Base-by-base conservation (phyloP, 2,888 invertebrate genomes). In the Nomada fucata region DNA sequence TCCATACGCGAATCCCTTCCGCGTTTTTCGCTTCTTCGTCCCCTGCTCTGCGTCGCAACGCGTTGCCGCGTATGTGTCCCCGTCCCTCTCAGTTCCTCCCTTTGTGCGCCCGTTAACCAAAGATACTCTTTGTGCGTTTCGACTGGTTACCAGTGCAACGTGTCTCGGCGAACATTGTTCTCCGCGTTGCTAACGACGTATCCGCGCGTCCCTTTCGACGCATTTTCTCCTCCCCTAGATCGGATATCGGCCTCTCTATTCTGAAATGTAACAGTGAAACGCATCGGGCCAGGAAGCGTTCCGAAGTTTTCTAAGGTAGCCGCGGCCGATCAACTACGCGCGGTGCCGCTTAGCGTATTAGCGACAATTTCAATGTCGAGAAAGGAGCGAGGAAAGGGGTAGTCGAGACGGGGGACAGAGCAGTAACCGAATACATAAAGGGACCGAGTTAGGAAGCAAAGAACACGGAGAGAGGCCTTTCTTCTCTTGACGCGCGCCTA, bases 401-500 rank as follows among this genome's bases (percentile, higher is more conserved):
- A 18, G 13, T 0, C 7, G 9, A 23, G 44, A 44, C 50, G 11
- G 42, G 64, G 53, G 13, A 53, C 4, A 20, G 26, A 29, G 61
- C 13, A 23, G 59, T 29, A 47, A 23, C 13, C 42, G 47, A 52
- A 55, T 60, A 55, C 36, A 29, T 52, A 60, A 68, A 23, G 36
- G 61, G 64, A 77, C n/a, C 20, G n/a, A 47, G 64, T 65, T 65
- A 52, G 69, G 20, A 47, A 60, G 72, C 50, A 47, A 55, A 71
- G 69, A 76, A 64, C 47, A 36, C 0, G 36, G 53, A 70, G 44
- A 61, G 67, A 70, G 78, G 59, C 68, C 68, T 87, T 81, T 82
- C 79, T 76, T 74, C 82, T 79, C 86, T 85, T 82, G 88, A 82
- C 80, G 70, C 71, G 76, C 68, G 76, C 57, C 79, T 78, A 82